Percentiles rank a stretch among this genome's conserved stretches.
These are phyloP conservation scores for Planococcus citri DNA, from an alignment of 1,140 invertebrate species.

Conservation along the genomic window DNA sequence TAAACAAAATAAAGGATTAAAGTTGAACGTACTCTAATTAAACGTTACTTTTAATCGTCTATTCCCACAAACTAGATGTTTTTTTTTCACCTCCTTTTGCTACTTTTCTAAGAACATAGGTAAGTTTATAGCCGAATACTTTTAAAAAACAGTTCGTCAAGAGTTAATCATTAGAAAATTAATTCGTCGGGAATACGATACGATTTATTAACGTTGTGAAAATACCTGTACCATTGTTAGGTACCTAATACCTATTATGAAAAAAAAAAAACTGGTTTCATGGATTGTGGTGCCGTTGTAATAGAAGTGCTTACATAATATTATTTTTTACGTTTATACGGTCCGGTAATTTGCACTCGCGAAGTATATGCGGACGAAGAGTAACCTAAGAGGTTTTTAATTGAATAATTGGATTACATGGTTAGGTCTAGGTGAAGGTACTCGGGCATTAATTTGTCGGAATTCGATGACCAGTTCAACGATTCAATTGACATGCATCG, in stretches of 20 bases:
- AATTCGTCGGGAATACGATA: background rate
- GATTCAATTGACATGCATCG: too few relatives aligned
- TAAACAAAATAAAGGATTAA: background rate
- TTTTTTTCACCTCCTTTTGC: background rate
- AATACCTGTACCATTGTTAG: conserved; percentile 5
- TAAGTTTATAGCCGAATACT: too few relatives aligned
- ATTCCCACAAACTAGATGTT: background rate
- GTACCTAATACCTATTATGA: background rate
- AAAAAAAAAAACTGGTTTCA: background rate
- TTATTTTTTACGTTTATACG: background rate
- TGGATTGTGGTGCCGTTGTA: background rate
- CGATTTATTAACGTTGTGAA: background rate
- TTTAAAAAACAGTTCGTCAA: too few relatives aligned
- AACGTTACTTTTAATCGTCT: background rate
- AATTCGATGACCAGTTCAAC: too few relatives aligned
- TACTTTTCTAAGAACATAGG: background rate
- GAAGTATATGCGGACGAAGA: background rate
- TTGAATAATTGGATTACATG: too few relatives aligned
- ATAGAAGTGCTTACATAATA: background rate
- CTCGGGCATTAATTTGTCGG: too few relatives aligned
- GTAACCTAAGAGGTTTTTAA: background rate
- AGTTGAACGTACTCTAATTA: background rate
- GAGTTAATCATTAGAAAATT: background rate
- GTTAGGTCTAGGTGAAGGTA: too few relatives aligned
- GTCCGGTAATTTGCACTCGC: background rate